Percentiles rank a stretch among this genome's conserved stretches.
These are phyloP conservation scores for Aegypius monachus DNA, from an alignment of 2,113 vertebrate genomes.

Conservation along the genomic window DNA sequence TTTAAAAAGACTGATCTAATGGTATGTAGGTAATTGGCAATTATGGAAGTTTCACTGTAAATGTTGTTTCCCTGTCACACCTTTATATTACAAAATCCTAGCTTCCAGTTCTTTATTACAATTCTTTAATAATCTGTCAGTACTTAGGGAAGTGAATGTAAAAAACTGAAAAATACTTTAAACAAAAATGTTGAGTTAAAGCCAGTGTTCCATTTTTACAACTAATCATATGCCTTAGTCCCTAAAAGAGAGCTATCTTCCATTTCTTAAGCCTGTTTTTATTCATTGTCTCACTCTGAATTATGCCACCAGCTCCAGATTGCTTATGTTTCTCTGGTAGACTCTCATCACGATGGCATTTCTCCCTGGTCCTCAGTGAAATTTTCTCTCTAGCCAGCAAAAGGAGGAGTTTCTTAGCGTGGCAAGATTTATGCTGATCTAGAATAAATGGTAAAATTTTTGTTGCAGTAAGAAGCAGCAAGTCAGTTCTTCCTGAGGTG, in stretches of 20 bases:
- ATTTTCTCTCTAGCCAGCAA: not conserved
- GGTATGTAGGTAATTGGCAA: not conserved
- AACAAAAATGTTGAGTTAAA: not conserved
- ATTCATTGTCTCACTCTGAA: not conserved
- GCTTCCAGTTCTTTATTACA: not conserved
- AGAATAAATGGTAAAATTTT: not conserved
- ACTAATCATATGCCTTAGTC: not conserved
- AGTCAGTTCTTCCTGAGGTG: not conserved
- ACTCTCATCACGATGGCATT: not conserved
- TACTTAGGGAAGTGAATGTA: not conserved
- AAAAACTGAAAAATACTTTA: not conserved
- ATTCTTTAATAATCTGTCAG: not conserved
- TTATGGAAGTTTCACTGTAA: not conserved
- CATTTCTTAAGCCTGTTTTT: not conserved
- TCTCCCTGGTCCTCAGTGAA: not conserved
- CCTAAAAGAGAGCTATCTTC: not conserved
- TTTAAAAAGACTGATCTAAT: not conserved
- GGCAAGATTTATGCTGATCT: not conserved
- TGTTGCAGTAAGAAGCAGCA: not conserved
- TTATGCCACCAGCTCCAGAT: not conserved
- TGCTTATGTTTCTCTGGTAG: not conserved
- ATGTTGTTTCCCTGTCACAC: not conserved
- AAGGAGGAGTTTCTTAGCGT: not conserved
- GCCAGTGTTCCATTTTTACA: not conserved
- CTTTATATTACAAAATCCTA: not conserved